phyloP scores from a whole-genome alignment of 1,140 invertebrate genomes.

The Drosophila virilis region DNA sequence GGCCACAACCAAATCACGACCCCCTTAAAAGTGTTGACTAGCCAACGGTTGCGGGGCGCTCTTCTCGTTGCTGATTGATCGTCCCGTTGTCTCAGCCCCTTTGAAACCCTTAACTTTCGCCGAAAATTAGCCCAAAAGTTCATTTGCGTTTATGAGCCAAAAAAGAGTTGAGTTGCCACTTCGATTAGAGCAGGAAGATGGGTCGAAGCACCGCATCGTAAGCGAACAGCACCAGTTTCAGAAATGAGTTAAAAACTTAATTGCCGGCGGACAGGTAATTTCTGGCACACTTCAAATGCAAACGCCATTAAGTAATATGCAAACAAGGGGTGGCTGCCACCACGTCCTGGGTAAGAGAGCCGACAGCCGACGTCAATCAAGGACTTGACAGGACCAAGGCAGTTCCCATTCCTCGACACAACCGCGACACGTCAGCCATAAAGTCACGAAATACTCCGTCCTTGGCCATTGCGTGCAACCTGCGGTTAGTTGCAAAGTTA shows the following conservation, averaged over 20 bases:
- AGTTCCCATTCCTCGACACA: constrained; percentile 9
- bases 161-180: constrained; percentile 42
- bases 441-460: constrained; percentile 72
- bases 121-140: constrained; percentile 29
- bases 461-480: constrained; percentile 60
- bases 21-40: constrained; percentile 67
- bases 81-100: constrained; percentile 26
- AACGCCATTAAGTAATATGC: constrained; percentile 80
- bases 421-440: constrained; percentile 79
- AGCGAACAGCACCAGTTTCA: constrained; percentile 56
- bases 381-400: constrained; percentile 51
- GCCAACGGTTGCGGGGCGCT: constrained; percentile 21
- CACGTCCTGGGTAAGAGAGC: constrained; percentile 11
- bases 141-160: constrained; percentile 70
- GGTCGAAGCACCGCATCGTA: constrained; percentile 1
- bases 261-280: constrained; percentile 82
- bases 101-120: constrained; percentile 13
- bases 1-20: constrained; percentile 41
- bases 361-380: constrained; percentile 65
- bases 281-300: constrained; percentile 79
- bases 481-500: constrained; percentile 66
- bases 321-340: constrained; percentile 70
- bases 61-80: constrained; percentile 63
- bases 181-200: not conserved
- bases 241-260: constrained; percentile 83